Conservation (phyloP, 2,888 invertebrate species). For the Hermodice carunculata region DNA sequence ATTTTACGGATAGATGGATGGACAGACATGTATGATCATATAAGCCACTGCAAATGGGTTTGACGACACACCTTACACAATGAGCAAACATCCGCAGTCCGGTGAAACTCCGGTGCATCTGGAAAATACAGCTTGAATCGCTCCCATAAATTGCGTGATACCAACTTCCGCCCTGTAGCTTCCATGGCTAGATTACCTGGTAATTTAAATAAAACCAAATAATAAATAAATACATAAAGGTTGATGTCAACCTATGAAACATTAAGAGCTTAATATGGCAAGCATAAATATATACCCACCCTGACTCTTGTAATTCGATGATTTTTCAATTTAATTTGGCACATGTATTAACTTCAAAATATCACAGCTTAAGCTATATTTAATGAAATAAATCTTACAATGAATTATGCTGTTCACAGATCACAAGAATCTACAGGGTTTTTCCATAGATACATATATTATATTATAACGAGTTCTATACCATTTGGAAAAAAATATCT, state of each 20-base stretch:
- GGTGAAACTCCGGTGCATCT: conserved; percentile 57
- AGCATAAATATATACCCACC: background rate
- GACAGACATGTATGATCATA: too few species aligned
- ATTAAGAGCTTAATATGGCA: background rate
- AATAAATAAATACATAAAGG: background rate
- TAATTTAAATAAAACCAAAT: conserved; percentile 21
- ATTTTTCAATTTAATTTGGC: too few species aligned
- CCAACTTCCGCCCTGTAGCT: conserved; percentile 69
- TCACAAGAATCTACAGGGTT: too few species aligned
- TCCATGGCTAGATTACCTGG: conserved; percentile 68
- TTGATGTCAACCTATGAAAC: background rate
- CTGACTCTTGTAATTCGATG: too few species aligned
- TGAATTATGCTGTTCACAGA: too few species aligned
- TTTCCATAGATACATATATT: too few species aligned
- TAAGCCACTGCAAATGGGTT: background rate
- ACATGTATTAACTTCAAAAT: too few species aligned
- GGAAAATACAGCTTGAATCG: conserved; percentile 72
- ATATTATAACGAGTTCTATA: too few species aligned
- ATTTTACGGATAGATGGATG: too few species aligned
- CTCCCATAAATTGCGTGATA: conserved; percentile 73
- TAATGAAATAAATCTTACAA: too few species aligned
- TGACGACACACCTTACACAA: conserved; percentile 54
- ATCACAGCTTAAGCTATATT: too few species aligned
- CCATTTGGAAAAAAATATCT: too few species aligned
- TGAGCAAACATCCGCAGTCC: conserved; percentile 48